These are phyloP conservation scores for Meriones unguiculatus DNA, from an alignment of 2,113 vertebrate genomes.

Conservation along the genomic window DNA sequence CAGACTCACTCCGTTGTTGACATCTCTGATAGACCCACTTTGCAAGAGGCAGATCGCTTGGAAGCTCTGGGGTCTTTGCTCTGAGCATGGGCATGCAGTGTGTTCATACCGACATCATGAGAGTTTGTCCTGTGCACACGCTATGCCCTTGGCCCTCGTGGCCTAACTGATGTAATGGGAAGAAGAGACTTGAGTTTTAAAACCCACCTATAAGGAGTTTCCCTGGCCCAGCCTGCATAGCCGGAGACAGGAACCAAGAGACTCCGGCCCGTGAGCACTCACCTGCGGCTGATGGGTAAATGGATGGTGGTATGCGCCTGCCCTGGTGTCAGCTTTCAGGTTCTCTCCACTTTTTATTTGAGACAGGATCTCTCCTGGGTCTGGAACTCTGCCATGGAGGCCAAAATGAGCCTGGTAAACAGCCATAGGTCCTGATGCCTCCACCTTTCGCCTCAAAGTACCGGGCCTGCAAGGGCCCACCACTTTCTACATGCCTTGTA, in stretches of 20 bases:
- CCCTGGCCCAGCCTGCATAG: not conserved
- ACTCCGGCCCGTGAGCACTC: not conserved
- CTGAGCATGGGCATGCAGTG: not conserved
- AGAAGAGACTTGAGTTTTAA: conserved; percentile 18
- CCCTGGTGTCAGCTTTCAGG: not conserved
- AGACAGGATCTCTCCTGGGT: not conserved
- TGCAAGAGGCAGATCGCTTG: not conserved
- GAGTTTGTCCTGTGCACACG: not conserved
- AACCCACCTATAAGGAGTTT: not conserved
- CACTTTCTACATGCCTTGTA: not conserved
- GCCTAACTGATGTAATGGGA: not conserved
- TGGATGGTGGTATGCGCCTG: no score
- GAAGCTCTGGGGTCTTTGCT: not conserved
- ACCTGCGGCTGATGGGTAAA: not conserved
- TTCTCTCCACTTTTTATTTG: not conserved
- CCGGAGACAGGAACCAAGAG: not conserved
- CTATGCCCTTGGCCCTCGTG: not conserved
- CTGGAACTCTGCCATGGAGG: not conserved
- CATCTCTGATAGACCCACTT: not conserved
- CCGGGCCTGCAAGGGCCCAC: no score
- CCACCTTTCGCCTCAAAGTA: not conserved
- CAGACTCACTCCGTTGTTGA: not conserved
- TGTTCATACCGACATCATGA: not conserved
- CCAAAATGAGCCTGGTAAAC: no score
- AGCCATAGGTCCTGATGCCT: not conserved